Base-by-base conservation (phyloP, 2,113 vertebrate genomes). In the Loxodonta africana region DNA sequence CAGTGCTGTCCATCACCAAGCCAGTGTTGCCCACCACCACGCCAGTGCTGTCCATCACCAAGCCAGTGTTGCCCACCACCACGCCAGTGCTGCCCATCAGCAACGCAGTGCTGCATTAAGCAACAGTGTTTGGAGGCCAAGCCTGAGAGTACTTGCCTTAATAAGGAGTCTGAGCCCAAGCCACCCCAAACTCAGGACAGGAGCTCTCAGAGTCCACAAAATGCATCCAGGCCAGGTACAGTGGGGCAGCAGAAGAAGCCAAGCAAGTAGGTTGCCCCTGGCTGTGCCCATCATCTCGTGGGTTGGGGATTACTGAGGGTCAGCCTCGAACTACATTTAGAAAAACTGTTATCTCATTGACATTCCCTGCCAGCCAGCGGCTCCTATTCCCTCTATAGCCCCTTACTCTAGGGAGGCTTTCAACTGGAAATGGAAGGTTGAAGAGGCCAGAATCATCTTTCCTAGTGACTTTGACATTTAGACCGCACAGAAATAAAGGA, bases 401-500 rank as follows among this genome's bases (percentile, higher is more conserved):
- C 63, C 71, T 30, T 17, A 67, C 17, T 10, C 17, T 57, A n/a
- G 14, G 76, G 30, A 71, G 14, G 6, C 3, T 37, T 7, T 41
- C 44, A 95, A 20, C 25, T 94, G 65, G 90, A 97, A 90, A 91
- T 74, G 51, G 83, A 73, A 95, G 37, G 41, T 69, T 46, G 74
- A 87, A 95, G 74, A 83, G n/a, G n/a, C 73, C 62, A 1, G 81
- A 83, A 53, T 21, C 74, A 51, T 92, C 94, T 90, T 77, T 76
- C 94, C 83, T 93, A 92, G 97, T 60, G 94, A 90, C 44, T 83
- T 71, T 92, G 63, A 97, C 63, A 41, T 69, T 78, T 74, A 91
- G 48, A 81, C 33, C 94, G 80, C 74, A 81, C 18, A 80, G 73
- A 87, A 97, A 97, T 97, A 96, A 97, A 98, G 85, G 77, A 90